phyloP scores from a whole-genome alignment of 2,888 invertebrate genomes.

The Aphrophora alni region DNA sequence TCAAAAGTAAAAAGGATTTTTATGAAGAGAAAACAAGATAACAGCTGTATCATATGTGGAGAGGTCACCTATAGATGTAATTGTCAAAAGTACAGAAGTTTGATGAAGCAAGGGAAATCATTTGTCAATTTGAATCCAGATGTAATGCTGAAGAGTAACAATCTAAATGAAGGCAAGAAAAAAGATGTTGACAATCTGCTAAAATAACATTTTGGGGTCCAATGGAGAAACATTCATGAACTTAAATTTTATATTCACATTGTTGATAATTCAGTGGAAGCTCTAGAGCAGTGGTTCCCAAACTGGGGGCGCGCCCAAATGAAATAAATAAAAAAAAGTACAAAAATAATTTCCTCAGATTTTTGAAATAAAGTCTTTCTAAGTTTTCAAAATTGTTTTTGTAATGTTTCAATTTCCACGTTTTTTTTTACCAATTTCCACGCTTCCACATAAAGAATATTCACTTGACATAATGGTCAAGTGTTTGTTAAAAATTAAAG shows the following conservation, averaged over 20 bases:
- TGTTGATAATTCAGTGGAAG: no score
- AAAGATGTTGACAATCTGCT: slow-evolving; percentile 30
- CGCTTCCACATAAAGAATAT: no score
- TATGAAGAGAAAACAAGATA: slow-evolving; percentile 24
- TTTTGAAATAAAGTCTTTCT: no score
- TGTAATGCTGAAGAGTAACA: slow-evolving; percentile 19
- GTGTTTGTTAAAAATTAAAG: no score
- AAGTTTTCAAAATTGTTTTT: no score
- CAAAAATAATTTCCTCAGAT: no score
- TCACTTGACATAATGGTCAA: no score
- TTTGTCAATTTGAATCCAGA: slow-evolving; percentile 22
- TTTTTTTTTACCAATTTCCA: no score
- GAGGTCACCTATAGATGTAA: slow-evolving; percentile 11
- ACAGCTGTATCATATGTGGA: slow-evolving; percentile 19
- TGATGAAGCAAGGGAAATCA: slow-evolving; percentile 26
- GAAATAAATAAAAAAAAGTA: no score
- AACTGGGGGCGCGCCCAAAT: no score
- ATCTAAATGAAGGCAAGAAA: slow-evolving; percentile 21
- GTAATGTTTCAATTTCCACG: no score
- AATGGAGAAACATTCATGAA: slow-evolving; percentile 30
- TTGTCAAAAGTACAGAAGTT: slow-evolving; percentile 23
- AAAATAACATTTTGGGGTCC: slow-evolving; percentile 22
- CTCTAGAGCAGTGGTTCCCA: no score
- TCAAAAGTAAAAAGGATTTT: slow-evolving; percentile 31
- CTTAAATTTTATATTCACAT: slow-evolving; percentile 29